Base-by-base conservation (phyloP, 2,888 invertebrate genomes). In the Aporophyla lueneburgensis region DNA sequence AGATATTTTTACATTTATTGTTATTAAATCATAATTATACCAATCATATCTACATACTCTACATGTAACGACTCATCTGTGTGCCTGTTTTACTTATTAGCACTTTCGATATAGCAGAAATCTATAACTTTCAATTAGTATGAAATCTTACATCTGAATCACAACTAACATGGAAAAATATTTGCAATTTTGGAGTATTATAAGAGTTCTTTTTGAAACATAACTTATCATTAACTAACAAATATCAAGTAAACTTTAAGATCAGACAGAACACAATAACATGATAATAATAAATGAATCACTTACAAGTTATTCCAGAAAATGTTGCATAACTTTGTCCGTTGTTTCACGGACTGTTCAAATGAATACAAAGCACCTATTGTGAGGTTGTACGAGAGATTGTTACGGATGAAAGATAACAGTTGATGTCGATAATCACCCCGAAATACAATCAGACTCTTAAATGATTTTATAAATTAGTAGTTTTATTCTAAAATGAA, bases 361-460 rank as follows among this genome's bases (percentile, higher is more conserved):
- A 21, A 59, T 10, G 14, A 61, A 61, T 40, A 71, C 56, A 74
- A 69, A 66, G 61, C 56, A n/a, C 16, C 40, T 56, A 33, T 74
- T 78, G 54, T 83, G 53, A 40, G 19, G 12, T 51, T 78, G 21
- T 65, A 61, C 58, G 10, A 58, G 40, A 33, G 21, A 78, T 62
- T 62, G 46, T 58, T 43, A 61, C n/a, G 33, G 46, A 14, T n/a
- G n/a, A n/a, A n/a, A n/a, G n/a, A n/a, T n/a, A n/a, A n/a, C n/a
- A n/a, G n/a, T n/a, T n/a, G n/a, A n/a, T n/a, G n/a, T n/a, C n/a
- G n/a, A n/a, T n/a, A n/a, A n/a, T n/a, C n/a, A n/a, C n/a, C n/a
- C n/a, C 27, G 27, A 21, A 63, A 78, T 54, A 59, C 46, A 24
- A 27, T 33, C 14, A 40, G 12, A 61, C n/a, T 21, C 21, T 16